Evolutionary conservation across 2,888 invertebrate species (phyloP), one percentile per base, ranked within the genome.

Genomic region (Cryptosula pallasiana): DNA sequence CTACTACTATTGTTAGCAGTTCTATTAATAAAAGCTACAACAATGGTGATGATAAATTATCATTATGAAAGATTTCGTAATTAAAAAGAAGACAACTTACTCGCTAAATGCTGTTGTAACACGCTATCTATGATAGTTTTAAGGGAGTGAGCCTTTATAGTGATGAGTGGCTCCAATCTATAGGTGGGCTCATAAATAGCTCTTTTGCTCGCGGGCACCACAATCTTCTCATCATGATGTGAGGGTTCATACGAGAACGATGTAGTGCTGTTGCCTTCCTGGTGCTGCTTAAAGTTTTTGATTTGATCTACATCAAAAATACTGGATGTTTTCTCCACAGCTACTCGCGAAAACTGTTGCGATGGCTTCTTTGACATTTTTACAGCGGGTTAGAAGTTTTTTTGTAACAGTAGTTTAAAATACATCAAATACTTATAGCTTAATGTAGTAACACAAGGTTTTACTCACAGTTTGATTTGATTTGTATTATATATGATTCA

Each of bases 181-280:
- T 63, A 63, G 9, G 63, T 63, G 5, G 63, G 63, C 27, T 63
- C 63, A 32, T 29, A 34, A 3, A 63, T 29, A 1, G 63, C 27
- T 32, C 20, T 27, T 34, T 9, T 32, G 13, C 34, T 27, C 9
- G 20, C 13, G 13, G 9, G 35, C 5, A 32, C 9, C 45, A 70
- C 5, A 3, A 54, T 2, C 45, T 70, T 70, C 16, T 36, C 70
- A 9, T 70, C 70, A n/a, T n/a, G 34, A n/a, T 34, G 69, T 5
- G 70, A 9, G 23, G 70, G 70, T 23, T 70, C 70, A 70, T 70
- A 70, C 23, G 70, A 23, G 36, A 70, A 70, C 2, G 70, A 70
- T 9, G 70, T 70, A 2, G 70, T 35, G 25, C 70, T 70, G 70
- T 45, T 34, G 9, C 29, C 69, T 63, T 32, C 63, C 13, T 63